Evolutionary conservation across 2,113 vertebrate species (phyloP).

Genomic region (Chunga burmeisteri): DNA sequence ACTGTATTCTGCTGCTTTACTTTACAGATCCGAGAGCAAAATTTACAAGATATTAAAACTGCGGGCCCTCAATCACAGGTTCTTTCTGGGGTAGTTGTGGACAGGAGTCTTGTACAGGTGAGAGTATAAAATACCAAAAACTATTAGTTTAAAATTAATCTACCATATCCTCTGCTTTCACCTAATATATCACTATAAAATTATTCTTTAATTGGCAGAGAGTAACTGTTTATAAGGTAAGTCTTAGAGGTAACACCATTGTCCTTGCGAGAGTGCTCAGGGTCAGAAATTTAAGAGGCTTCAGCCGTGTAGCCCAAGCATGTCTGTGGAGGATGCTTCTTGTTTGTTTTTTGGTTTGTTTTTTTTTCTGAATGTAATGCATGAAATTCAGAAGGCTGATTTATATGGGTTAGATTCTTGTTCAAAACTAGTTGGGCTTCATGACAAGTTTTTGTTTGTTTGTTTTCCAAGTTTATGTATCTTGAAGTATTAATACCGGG

Average conservation of each 20-base stretch:
- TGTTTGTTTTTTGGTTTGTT: background rate
- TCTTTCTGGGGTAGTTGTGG: conserved; percentile 84
- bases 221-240: conserved; percentile 84
- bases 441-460: conserved; percentile 5
- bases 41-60: conserved; percentile 95
- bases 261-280: conserved; percentile 61
- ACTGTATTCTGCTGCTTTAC: background rate
- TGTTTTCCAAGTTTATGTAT: conserved; percentile 8
- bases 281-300: conserved; percentile 38
- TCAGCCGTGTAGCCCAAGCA: conserved; percentile 45
- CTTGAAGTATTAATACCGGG: background rate
- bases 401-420: background rate
- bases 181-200: conserved; percentile 67
- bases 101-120: conserved; percentile 91
- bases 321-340: conserved; percentile 26
- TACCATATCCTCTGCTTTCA: background rate
- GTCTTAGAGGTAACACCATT: conserved; percentile 72
- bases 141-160: background rate
- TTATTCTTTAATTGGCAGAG: conserved; percentile 84
- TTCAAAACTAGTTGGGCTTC: conserved; percentile 51
- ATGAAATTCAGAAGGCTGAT: conserved; percentile 57
- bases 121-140: conserved; percentile 65
- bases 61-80: conserved; percentile 96
- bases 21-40: conserved; percentile 94
- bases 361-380: conserved; percentile 64